Conservation (phyloP, 1,140 invertebrate genomes). For the Eumaeus atala region DNA sequence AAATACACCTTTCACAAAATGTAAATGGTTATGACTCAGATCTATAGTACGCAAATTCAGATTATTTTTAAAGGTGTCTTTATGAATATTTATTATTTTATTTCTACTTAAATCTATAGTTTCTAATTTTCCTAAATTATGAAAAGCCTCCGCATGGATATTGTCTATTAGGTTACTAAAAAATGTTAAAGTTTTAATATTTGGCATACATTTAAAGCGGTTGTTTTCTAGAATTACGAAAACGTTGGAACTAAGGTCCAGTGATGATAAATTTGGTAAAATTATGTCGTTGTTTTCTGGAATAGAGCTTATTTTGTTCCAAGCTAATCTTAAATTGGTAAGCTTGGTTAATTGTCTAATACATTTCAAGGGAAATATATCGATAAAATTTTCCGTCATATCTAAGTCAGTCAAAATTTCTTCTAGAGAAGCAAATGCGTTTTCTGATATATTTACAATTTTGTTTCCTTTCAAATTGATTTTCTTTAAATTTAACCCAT, state of each 20-base stretch:
- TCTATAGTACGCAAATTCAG: constrained; percentile 86
- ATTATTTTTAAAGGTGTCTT: constrained; percentile 83
- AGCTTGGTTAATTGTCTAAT: constrained; percentile 85
- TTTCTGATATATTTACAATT: constrained; percentile 86
- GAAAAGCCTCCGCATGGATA: constrained; percentile 85
- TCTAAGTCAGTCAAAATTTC: constrained; percentile 86
- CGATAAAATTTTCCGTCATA: constrained; percentile 89
- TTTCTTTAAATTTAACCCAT: constrained; percentile 85
- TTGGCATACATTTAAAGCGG: constrained; percentile 86
- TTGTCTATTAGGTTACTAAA: constrained; percentile 88
- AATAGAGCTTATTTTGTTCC: constrained; percentile 83
- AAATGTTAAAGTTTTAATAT: constrained; percentile 85
- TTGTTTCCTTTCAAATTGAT: constrained; percentile 90
- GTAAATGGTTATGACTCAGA: constrained; percentile 91
- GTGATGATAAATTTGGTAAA: constrained; percentile 81
- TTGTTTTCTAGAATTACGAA: constrained; percentile 83
- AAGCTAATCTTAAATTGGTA: constrained; percentile 83
- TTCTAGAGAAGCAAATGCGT: constrained; percentile 88
- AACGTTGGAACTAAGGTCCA: constrained; percentile 91
- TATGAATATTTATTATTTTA: constrained; percentile 83
- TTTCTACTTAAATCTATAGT: constrained; percentile 92
- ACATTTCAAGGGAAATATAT: constrained; percentile 86
- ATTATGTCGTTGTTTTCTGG: constrained; percentile 82
- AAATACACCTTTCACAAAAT: constrained; percentile 88
- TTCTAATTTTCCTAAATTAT: constrained; percentile 82